A percentile compares a stretch with the other conserved stretches of the same genome.
phyloP scores from a whole-genome alignment of 2,888 invertebrate genomes.

The Leptinotarsa rubiginosa region DNA sequence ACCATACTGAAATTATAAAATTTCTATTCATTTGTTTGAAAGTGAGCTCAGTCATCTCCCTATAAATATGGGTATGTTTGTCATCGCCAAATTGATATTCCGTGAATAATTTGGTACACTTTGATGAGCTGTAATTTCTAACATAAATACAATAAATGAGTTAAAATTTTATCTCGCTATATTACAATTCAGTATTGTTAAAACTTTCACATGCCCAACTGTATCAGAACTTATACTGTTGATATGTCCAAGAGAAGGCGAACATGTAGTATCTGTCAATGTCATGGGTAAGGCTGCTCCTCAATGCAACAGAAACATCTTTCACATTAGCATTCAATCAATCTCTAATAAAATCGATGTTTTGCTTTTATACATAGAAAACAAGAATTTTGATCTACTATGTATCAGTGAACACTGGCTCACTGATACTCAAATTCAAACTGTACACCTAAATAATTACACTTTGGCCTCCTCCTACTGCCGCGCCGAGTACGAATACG shows the following conservation, averaged over 20 bases:
- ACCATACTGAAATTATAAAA: too few relatives aligned
- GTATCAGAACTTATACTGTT: too few relatives aligned
- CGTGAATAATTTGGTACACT: too few relatives aligned
- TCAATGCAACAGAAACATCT: conserved; percentile 5
- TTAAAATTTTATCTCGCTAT: too few relatives aligned
- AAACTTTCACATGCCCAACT: too few relatives aligned
- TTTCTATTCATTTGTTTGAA: too few relatives aligned
- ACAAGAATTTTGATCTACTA: conserved; percentile 14
- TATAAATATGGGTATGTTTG: too few relatives aligned
- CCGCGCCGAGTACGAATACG: not conserved
- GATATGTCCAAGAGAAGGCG: conserved; percentile 12
- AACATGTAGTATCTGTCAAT: conserved; percentile 8
- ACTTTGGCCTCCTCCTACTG: conserved; percentile 18
- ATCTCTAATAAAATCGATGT: conserved; percentile 6
- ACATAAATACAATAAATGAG: too few relatives aligned
- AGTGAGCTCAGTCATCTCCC: too few relatives aligned
- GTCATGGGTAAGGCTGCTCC: conserved; percentile 1
- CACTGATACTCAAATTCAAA: conserved; percentile 10
- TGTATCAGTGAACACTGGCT: conserved; percentile 22
- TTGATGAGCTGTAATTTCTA: too few relatives aligned
- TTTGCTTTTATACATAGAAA: not conserved
- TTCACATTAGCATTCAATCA: conserved; percentile 7
- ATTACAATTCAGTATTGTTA: too few relatives aligned
- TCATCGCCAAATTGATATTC: too few relatives aligned
- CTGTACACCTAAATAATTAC: conserved; percentile 5